Evolutionary conservation across 2,113 vertebrate species (phyloP).

Genomic region (Condylura cristata): DNA sequence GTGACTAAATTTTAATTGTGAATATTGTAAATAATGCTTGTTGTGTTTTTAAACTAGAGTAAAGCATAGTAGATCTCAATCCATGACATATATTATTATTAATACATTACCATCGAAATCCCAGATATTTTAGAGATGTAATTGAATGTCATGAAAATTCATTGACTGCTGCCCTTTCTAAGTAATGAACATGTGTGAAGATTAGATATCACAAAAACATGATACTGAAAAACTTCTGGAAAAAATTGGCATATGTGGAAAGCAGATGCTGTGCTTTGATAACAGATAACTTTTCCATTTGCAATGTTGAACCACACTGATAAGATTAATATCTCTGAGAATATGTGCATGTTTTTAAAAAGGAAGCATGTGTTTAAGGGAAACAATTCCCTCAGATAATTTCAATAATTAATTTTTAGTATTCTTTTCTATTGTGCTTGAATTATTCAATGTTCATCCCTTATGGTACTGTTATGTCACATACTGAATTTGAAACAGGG

Average conservation of each 20-base stretch:
- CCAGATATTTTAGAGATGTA: background rate
- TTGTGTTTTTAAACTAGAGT: background rate
- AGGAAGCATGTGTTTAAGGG: background rate
- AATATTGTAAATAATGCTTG: constrained; percentile 25
- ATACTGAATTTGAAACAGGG: background rate
- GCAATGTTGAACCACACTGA: constrained; percentile 26
- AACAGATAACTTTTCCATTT: constrained; percentile 62
- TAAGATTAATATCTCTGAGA: constrained; percentile 59
- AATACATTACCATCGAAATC: background rate
- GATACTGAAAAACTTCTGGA: constrained; percentile 21
- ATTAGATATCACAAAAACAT: constrained; percentile 27
- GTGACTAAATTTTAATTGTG: background rate
- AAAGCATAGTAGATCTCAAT: constrained; percentile 8
- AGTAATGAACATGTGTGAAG: background rate
- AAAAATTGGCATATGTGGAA: constrained; percentile 34
- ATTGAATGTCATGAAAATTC: constrained; percentile 17
- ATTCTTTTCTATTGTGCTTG: constrained; percentile 11
- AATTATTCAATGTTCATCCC: constrained; percentile 23
- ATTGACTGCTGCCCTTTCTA: background rate
- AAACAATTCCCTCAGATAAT: background rate
- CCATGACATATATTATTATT: background rate
- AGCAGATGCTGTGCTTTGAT: constrained; percentile 4
- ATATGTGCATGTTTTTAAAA: background rate
- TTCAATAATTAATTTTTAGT: constrained; percentile 45
- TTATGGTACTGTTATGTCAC: background rate